phyloP scores from a whole-genome alignment of 2,797 vertebrate species.

The Gymnothorax reevesii region DNA sequence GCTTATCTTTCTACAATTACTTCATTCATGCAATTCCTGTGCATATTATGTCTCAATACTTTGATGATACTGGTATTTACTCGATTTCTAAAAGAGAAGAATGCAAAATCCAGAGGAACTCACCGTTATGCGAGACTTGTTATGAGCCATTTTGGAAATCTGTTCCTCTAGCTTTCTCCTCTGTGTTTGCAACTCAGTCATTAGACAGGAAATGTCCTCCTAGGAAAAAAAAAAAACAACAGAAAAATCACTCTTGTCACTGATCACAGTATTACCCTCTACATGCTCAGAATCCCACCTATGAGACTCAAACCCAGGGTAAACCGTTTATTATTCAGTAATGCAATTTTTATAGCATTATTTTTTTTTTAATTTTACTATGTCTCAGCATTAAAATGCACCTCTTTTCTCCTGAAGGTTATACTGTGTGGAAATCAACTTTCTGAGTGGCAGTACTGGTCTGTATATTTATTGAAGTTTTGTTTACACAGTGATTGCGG shows the following conservation, averaged over 20 bases:
- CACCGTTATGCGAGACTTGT: conserved; percentile 77
- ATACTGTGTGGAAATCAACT: not conserved
- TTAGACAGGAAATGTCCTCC: conserved; percentile 80
- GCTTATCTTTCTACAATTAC: too few species aligned
- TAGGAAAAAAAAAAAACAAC: conserved; percentile 38
- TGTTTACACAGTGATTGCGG: not conserved
- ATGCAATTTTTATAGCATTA: not conserved
- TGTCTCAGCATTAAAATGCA: not conserved
- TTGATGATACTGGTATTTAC: too few species aligned
- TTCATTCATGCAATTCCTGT: too few species aligned
- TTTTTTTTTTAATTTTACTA: not conserved
- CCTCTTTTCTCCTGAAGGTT: not conserved
- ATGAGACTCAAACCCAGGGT: not conserved
- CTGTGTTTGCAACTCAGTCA: conserved; percentile 74
- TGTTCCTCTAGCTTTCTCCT: conserved; percentile 74
- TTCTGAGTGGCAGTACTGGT: not conserved
- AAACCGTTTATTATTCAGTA: not conserved
- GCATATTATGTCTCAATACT: too few species aligned
- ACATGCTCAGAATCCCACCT: not conserved
- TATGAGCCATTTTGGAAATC: conserved; percentile 79
- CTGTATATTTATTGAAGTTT: not conserved
- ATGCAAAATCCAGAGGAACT: conserved; percentile 43
- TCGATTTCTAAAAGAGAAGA: too few species aligned
- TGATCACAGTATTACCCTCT: not conserved
- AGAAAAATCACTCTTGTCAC: not conserved